Evolutionary conservation across 2,113 vertebrate species (phyloP), one percentile per base, ranked within the genome.

Genomic region (Hemicordylus capensis): DNA sequence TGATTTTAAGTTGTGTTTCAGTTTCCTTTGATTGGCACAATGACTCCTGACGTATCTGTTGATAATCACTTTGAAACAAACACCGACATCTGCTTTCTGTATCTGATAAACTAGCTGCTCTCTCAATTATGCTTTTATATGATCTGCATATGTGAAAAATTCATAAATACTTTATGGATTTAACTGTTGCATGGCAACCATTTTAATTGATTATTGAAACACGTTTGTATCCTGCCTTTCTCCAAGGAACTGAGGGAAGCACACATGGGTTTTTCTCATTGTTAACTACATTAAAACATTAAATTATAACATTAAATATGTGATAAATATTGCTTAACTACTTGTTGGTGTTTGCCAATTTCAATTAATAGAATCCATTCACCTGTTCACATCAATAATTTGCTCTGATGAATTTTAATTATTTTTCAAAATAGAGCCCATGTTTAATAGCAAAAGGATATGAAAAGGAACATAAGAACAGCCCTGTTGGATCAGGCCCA

Each of bases 61-160:
- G 54, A 69, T 54, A 39, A 75, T 39, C 31, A 4, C 39, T 37
- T 80, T 80, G 51, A 88, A 46, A 46, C 54, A 54, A 44, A 54
- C 24, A 66, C 37, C 34, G 42, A 37, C 48, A 67, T 48, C 37
- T 48, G 7, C 26, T 54, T 58, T 84, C 76, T 67, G n/a, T 11
- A 58, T 28, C 26, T 1, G 44, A 39, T 48, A 59, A 15, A 12
- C 24, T 37, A 84, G 39, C 2, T 51, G 48, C n/a, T 88, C 42
- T 58, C 11, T 39, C 70, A 76, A 84, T 37, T 61, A 61, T 76
- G 8, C 59, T 69, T 82, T 59, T 84, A 80, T 84, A 80, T 17
- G 26, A 17, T 58, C 87, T 88, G 61, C 10, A 58, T 46, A 69
- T 69, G 58, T 84, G 54, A 31, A 64, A 80, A 84, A 72, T 63